Evolutionary conservation across 2,113 vertebrate species (phyloP).

Genomic region (Callorhinus ursinus): DNA sequence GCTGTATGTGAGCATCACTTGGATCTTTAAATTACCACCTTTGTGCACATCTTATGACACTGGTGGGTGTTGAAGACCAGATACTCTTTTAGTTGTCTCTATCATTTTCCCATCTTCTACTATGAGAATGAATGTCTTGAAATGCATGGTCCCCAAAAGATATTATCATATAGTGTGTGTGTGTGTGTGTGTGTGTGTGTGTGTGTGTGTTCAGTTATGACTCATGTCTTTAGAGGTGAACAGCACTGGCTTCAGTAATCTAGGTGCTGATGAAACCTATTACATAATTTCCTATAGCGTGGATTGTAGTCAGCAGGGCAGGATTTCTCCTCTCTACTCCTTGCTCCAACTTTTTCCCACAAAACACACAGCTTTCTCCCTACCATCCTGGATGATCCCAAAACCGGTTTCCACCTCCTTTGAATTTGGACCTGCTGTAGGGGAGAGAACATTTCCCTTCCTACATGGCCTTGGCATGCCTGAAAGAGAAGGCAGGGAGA

Average conservation of each 20-base stretch:
- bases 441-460: neutral
- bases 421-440: neutral
- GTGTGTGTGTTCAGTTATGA: neutral
- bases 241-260: neutral
- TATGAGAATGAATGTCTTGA: neutral
- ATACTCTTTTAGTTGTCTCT: neutral
- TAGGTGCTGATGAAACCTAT: constrained; percentile 21
- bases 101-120: neutral
- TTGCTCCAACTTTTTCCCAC: neutral
- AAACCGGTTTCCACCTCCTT: neutral
- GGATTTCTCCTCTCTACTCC: neutral
- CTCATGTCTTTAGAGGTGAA: neutral
- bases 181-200: neutral
- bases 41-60: neutral
- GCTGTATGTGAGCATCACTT: neutral
- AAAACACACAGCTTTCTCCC: neutral
- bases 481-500: neutral
- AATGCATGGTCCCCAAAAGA: neutral
- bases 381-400: neutral
- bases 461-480: neutral
- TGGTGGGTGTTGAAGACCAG: neutral
- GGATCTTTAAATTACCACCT: neutral
- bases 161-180: neutral
- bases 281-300: neutral
- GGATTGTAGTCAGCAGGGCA: neutral